Base-by-base conservation (phyloP, 2,797 vertebrate species). In the Melanotaenia boesemani region DNA sequence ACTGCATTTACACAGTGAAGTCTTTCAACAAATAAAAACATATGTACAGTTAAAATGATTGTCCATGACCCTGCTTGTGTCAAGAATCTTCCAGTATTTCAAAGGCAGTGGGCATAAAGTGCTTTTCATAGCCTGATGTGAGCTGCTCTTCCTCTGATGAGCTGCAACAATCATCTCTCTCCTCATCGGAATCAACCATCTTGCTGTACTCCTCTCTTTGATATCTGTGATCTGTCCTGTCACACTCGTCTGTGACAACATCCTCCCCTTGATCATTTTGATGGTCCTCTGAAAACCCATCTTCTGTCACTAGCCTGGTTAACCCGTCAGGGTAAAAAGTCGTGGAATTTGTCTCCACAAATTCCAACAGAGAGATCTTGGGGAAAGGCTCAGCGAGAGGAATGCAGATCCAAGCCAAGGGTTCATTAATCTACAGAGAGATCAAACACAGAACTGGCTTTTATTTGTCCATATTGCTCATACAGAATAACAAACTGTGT, bases 41-140 rank as follows among this genome's bases (percentile, higher is more conserved):
- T 16, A 64, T 9, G 39, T 28, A 59, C 22, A 28, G 8, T 9
- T 50, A 24, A 54, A 52, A 64, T 28, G n/a, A 67, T 50, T 36
- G 24, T 75, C 18, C 4, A 46, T 8, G 6, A 46, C 26, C 9
- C 18, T 6, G 22, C 48, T 28, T 60, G 30, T 3, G 2, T 62
- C 9, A n/a, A 55, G 32, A 20, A 62, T 64, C 15, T 5, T 46
- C 20, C 48, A 67, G 68, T 57, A 91, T 36, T 26, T 89, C 92
- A 18, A n/a, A 12, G 61, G 63, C 44, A 39, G 82, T 79, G 4
- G 95, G 95, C 93, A 95, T 91, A 77, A 95, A 95, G 82, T 95
- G 95, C 72, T 85, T 93, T 83, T 95, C 95, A 5, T 95, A 95
- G 44, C 91, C 94, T 1, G 89, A 89, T 6, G 63, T 52, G 22